Base-by-base conservation (phyloP, 2,797 vertebrate species). In the Mus spretus region DNA sequence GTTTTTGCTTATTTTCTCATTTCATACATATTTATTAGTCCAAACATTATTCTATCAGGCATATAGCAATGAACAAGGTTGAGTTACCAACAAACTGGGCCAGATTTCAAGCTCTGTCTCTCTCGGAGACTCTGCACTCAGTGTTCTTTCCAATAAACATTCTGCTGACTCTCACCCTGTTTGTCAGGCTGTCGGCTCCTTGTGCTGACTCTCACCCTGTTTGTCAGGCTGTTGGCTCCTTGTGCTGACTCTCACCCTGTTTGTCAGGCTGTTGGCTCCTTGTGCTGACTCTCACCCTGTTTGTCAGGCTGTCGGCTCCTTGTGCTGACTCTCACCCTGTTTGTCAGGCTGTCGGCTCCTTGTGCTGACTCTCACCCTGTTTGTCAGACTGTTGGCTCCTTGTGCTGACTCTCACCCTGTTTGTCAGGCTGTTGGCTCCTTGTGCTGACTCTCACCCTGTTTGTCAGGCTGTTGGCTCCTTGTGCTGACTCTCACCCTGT, bases 11-110 rank as follows among this genome's bases (percentile, higher is more conserved):
- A 79, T 93, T 93, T 57, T 63, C 10, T 82, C 28, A 26, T 92
- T 81, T 24, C 84, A 77, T 31, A 59, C 85, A 59, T 86, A 89
- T 89, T 82, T 74, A 88, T 57, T 85, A 94, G 40, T 15, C 15
- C 70, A 94, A 19, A 40, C n/a, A 74, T 15, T 63, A 4, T 89
- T 40, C 75, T 87, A 55, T 93, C 63, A 72, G 65, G 34, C 31
- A 72, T n/a, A 79, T 6, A 93, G 17, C 79, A 82, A 24, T 40
- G 74, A 85, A n/a, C 77, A 78, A 78, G 6, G 75, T 65, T 53
- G 59, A 63, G 13, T 24, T 77, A 65, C 40, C 93, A 93, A 79
- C 34, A 31, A 77, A 72, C 4, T 65, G 14, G 20, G 17, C 28
- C 40, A 57, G 50, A 80, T 57, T 86, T 55, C 86, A 70, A 80